Percentiles rank a stretch among this genome's conserved stretches.
These are phyloP conservation scores for Albula glossodonta DNA, from an alignment of 2,113 vertebrate species.

Conservation along the genomic window DNA sequence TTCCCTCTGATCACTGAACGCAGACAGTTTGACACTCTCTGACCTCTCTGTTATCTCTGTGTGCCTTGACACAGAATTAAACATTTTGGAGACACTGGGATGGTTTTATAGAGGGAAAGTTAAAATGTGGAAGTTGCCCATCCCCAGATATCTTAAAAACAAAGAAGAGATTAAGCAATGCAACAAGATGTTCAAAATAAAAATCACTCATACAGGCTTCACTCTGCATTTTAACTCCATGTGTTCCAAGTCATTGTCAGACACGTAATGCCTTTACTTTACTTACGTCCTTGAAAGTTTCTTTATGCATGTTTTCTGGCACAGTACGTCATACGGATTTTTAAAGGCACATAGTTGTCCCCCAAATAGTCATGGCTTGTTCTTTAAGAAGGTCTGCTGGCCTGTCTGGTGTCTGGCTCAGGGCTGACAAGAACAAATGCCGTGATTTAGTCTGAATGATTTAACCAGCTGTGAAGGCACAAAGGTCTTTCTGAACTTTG, in stretches of 20 bases:
- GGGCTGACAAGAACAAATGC: neutral
- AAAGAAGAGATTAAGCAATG: neutral
- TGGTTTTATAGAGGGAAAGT: neutral
- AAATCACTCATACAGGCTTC: neutral
- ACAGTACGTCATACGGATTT: neutral
- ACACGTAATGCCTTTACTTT: neutral
- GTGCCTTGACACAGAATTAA: conserved; percentile 7
- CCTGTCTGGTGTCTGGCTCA: neutral
- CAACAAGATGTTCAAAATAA: neutral
- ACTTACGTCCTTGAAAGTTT: neutral
- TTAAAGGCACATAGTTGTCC: neutral
- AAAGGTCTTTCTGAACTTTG: neutral
- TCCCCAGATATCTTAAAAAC: neutral
- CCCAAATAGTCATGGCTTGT: neutral
- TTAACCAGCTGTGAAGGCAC: neutral
- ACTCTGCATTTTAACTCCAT: neutral
- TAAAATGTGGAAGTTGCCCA: neutral
- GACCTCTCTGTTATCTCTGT: conserved; percentile 30
- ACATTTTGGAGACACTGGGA: neutral
- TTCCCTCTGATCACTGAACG: conserved; percentile 28
- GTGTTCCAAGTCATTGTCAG: neutral
- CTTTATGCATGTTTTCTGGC: neutral
- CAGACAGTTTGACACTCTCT: conserved; percentile 4
- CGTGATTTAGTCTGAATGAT: neutral
- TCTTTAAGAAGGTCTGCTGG: neutral